Evolutionary conservation across 2,113 vertebrate species (phyloP).

Genomic region (Tachuris rubrigastra): DNA sequence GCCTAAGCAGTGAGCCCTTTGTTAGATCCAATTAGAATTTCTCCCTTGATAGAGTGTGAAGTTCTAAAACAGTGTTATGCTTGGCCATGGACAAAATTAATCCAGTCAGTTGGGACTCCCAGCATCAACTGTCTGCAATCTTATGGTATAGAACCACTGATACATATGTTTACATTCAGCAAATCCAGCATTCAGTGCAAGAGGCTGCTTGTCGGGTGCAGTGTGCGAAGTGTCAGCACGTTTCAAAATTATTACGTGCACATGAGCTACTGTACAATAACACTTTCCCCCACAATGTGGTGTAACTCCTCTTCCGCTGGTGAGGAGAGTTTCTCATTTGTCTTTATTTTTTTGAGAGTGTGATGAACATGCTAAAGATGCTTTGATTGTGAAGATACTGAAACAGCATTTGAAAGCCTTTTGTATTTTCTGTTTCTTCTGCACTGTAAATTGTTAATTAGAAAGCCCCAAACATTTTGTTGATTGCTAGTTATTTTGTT

Average conservation of each 20-base stretch:
- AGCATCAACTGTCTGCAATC: conserved; percentile 8
- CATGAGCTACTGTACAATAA: neutral
- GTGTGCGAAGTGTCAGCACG: neutral
- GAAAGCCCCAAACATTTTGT: neutral
- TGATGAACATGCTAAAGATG: neutral
- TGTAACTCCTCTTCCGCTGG: neutral
- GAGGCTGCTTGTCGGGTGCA: neutral
- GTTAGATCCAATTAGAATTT: conserved; percentile 68
- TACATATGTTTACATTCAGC: conserved; percentile 28
- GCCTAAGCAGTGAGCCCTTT: conserved; percentile 57
- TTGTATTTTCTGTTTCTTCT: neutral
- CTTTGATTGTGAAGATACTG: neutral
- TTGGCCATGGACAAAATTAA: conserved; percentile 53
- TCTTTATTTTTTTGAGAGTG: neutral
- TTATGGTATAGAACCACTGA: conserved; percentile 27
- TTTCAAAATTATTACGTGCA: neutral
- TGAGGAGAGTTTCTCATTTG: neutral
- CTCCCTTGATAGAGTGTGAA: conserved; percentile 50
- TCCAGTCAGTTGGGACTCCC: conserved; percentile 49
- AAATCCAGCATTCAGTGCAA: conserved; percentile 19
- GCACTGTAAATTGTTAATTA: neutral
- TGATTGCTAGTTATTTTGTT: neutral
- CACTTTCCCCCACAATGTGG: neutral
- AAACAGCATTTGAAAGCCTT: neutral
- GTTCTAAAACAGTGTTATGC: conserved; percentile 52